phyloP scores from a whole-genome alignment of 1,140 invertebrate genomes.

The Ceratitis capitata region DNA sequence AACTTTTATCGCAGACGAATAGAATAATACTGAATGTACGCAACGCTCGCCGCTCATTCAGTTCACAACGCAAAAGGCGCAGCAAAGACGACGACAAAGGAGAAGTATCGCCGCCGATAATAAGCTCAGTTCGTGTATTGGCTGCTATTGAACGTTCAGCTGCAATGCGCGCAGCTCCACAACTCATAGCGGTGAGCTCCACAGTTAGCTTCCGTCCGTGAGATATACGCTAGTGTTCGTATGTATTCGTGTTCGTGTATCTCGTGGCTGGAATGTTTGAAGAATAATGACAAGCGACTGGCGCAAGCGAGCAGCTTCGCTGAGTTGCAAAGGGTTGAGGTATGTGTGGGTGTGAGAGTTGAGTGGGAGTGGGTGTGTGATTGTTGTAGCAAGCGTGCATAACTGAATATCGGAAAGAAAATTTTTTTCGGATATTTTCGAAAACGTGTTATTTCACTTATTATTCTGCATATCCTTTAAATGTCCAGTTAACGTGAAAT shows the following conservation, averaged over 20 bases:
- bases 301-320: background rate
- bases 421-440: no score
- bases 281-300: background rate
- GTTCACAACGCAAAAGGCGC: constrained; percentile 10
- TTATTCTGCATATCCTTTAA: no score
- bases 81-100: background rate
- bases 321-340: background rate
- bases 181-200: background rate
- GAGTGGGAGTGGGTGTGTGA: background rate
- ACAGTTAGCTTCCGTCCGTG: background rate
- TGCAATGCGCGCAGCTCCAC: background rate
- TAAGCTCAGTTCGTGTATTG: background rate
- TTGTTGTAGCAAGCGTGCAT: no score
- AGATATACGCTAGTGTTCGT: no score
- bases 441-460: no score
- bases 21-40: constrained; percentile 30
- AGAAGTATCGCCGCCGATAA: background rate
- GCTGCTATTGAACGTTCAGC: background rate
- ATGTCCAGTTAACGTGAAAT: no score
- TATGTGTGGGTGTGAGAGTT: background rate
- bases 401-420: no score
- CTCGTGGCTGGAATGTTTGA: background rate
- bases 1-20: constrained; percentile 34
- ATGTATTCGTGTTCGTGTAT: no score
- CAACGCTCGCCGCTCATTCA: background rate